Evolutionary conservation across 2,113 vertebrate genomes (phyloP), one percentile per base, ranked within the genome.

Genomic region (Colistium nudipinnis): DNA sequence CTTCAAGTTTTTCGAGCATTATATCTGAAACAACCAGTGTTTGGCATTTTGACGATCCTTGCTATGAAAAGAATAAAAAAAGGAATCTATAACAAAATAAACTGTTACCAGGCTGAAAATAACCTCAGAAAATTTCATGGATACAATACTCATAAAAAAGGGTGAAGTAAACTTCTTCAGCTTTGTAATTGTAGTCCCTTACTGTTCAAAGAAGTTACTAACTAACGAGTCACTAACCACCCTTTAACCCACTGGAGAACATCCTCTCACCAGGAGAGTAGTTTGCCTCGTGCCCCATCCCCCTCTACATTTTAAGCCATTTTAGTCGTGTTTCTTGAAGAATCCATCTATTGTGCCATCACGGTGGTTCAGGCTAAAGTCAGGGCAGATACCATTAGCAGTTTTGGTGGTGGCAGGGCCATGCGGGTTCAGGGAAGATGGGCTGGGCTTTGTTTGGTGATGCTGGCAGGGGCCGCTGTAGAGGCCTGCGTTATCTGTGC

Each of bases 321-420:
- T 38, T 91, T 89, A 98, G 90, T 97, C 92, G 87, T 94, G 87
- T 85, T 94, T 94, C 90, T 98, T 98, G 87, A 93, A 84, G 60
- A 80, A 83, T 31, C 76, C 78, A 1, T 86, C 75, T 39, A 27
- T 78, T 89, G 71, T 82, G 79, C 85, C 84, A 0, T 83, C 83
- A 22, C 73, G 51, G 4, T 60, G 91, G 9, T 93, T 93, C 7
- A 95, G 96, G 80, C 95, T 96, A 92, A 98, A 98, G 90, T 98
- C 96, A 3, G 95, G 92, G 87, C 97, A 98, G 93, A 99, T 95
- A 62, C 98, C 96, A 39, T 98, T 98, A 62, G 94, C 86, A 1
- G 78, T 76, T 86, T 92, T 87, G 8, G 83, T 84, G 33, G 79
- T 85, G 19, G 92, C 86, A 14, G 87, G 89, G 80, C 73, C 78